These are phyloP conservation scores for Pseudolycoriella hygida DNA, from an alignment of 2,888 invertebrate species.

Conservation along the genomic window DNA sequence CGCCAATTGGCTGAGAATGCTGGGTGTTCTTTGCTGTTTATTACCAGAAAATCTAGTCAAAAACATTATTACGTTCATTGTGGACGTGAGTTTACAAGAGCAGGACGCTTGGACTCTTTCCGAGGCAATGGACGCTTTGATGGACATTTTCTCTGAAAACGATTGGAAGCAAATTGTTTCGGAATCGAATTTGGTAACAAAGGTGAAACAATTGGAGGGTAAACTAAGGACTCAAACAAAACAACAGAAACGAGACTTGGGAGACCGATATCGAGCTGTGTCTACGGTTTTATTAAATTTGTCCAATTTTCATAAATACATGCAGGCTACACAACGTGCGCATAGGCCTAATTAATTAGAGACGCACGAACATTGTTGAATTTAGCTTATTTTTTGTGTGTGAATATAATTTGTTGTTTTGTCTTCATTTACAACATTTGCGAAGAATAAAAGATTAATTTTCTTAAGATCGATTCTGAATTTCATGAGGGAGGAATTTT, in stretches of 20 bases:
- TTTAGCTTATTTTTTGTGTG: too few species aligned
- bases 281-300: conserved; percentile 51
- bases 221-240: conserved; percentile 48
- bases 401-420: too few species aligned
- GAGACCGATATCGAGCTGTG: conserved; percentile 50
- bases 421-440: too few species aligned
- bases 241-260: conserved; percentile 43
- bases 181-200: conserved; percentile 44
- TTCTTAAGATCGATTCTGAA: too few species aligned
- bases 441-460: too few species aligned
- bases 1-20: conserved; percentile 39
- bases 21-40: conserved; percentile 36
- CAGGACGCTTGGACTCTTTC: conserved; percentile 52
- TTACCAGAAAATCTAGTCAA: conserved; percentile 23
- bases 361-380: too few species aligned
- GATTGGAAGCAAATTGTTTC: conserved; percentile 45
- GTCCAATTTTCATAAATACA: conserved; percentile 50
- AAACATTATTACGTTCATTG: conserved; percentile 37
- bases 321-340: conserved; percentile 14
- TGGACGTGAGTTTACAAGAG: conserved; percentile 37
- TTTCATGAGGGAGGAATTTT: too few species aligned
- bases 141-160: conserved; percentile 63
- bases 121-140: conserved; percentile 54
- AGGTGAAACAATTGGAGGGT: conserved; percentile 37
- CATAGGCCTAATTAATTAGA: neutral